Conservation (phyloP, 2,113 vertebrate species). For the Rhea pennata region DNA sequence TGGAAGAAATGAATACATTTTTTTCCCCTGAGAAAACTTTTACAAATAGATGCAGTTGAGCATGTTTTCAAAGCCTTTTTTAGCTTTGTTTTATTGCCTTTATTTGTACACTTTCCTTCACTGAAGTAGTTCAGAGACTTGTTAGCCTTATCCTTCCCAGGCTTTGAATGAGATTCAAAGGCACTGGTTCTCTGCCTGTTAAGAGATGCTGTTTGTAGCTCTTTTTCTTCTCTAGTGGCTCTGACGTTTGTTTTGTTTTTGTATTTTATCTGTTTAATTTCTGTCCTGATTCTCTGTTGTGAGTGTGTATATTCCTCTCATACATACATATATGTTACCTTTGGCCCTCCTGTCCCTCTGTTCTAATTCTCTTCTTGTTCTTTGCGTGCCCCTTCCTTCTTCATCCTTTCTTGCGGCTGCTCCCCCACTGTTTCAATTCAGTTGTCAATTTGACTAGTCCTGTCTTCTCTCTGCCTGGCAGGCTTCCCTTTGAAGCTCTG, state of each 20-base stretch:
- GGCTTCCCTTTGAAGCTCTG: constrained; percentile 50
- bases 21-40: background rate
- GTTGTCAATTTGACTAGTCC: constrained; percentile 20
- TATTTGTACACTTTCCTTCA: background rate
- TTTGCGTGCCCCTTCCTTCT: background rate
- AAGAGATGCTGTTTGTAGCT: background rate
- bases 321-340: background rate
- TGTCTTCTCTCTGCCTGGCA: constrained; percentile 43
- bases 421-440: constrained; percentile 42
- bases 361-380: background rate
- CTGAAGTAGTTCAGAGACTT: background rate
- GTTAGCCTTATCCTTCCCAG: background rate
- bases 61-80: background rate
- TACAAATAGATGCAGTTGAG: background rate
- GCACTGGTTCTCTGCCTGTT: background rate
- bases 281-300: background rate
- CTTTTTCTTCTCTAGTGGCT: background rate
- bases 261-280: background rate
- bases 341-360: background rate
- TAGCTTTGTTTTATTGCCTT: background rate
- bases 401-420: background rate
- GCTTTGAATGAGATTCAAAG: background rate
- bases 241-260: background rate
- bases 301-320: background rate
- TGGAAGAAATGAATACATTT: background rate